Evolutionary conservation across 2,113 vertebrate species (phyloP).

Genomic region (Lutjanus erythropterus): DNA sequence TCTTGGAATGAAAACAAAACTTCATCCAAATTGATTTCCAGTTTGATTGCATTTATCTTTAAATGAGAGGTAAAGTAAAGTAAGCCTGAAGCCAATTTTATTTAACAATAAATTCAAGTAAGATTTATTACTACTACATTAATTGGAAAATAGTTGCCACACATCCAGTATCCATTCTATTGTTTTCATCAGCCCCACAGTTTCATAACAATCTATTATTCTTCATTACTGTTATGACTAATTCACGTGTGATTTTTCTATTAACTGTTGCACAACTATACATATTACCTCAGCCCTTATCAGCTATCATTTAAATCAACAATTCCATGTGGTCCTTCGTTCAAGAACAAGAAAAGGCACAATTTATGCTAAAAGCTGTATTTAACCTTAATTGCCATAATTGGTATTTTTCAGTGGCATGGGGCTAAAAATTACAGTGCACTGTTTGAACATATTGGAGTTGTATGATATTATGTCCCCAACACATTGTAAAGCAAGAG

Average conservation of each 20-base stretch:
- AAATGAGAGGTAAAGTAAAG: background rate
- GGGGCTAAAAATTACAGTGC: conserved; percentile 69
- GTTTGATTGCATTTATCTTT: background rate
- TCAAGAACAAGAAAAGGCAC: conserved; percentile 66
- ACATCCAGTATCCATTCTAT: conserved; percentile 4
- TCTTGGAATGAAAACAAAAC: background rate
- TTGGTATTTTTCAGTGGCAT: conserved; percentile 74
- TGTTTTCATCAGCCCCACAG: conserved; percentile 40
- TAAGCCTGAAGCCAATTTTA: background rate
- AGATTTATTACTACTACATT: conserved; percentile 18
- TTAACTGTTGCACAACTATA: conserved; percentile 66
- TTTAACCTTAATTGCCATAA: conserved; percentile 82
- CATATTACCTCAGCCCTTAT: conserved; percentile 57
- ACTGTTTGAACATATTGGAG: conserved; percentile 67
- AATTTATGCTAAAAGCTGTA: conserved; percentile 78
- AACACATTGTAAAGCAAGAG: conserved; percentile 43
- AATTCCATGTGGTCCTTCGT: conserved; percentile 55
- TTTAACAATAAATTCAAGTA: background rate
- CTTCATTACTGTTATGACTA: conserved; percentile 54
- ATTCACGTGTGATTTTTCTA: conserved; percentile 65
- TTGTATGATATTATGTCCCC: conserved; percentile 55
- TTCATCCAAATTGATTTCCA: background rate
- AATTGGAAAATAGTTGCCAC: background rate
- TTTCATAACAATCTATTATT: conserved; percentile 68
- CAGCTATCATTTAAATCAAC: conserved; percentile 67